A percentile compares a stretch with the other conserved stretches of the same genome.
Conservation (phyloP, 1,140 invertebrate species). For the Microplitis mediator region DNA sequence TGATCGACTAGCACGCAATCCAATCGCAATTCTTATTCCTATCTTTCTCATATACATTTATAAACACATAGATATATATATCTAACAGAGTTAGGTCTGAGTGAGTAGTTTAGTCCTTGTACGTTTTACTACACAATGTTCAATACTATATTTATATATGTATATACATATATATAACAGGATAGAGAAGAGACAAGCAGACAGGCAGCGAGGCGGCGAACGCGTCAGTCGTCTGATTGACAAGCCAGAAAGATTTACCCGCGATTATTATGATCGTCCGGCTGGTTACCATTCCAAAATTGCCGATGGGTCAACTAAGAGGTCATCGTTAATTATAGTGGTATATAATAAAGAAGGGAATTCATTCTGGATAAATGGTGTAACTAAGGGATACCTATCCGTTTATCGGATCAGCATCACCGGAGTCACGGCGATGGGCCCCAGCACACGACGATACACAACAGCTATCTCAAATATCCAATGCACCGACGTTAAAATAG, state of each 20-base stretch:
- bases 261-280: slow-evolving; percentile 61
- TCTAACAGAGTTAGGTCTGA: too few relatives aligned
- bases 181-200: slow-evolving; percentile 14
- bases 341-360: slow-evolving; percentile 23
- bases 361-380: neutral
- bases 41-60: slow-evolving; percentile 3
- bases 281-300: slow-evolving; percentile 45
- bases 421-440: slow-evolving; percentile 24
- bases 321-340: slow-evolving; percentile 61
- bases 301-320: slow-evolving; percentile 51
- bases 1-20: slow-evolving; percentile 19
- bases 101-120: neutral
- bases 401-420: slow-evolving; percentile 57
- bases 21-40: neutral
- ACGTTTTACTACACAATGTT: too few relatives aligned
- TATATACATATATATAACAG: neutral
- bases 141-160: too few relatives aligned
- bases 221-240: slow-evolving; percentile 60
- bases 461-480: neutral
- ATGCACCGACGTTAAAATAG: neutral
- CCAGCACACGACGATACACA: neutral
- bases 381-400: slow-evolving; percentile 52
- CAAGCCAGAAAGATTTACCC: slow-evolving; percentile 60
- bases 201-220: slow-evolving; percentile 21
- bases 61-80: neutral